Conservation (phyloP, 2,113 vertebrate genomes). For the Psilopogon haemacephalus region DNA sequence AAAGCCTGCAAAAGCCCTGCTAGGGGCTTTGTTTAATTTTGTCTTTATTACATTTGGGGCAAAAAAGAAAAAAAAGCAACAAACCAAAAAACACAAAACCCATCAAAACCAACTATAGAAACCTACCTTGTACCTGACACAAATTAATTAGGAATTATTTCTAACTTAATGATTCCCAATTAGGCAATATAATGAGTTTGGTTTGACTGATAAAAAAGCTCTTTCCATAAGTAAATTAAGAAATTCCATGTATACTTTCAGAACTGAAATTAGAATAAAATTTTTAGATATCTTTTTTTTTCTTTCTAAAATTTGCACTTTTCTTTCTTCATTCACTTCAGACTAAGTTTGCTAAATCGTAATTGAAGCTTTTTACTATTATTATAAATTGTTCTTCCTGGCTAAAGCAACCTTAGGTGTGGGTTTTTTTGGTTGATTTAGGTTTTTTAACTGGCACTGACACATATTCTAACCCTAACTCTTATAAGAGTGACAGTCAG, state of each 20-base stretch:
- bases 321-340: background rate
- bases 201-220: background rate
- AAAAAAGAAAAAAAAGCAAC: too few species aligned
- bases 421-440: background rate
- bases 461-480: background rate
- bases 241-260: background rate
- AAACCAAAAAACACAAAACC: background rate
- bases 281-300: background rate
- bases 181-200: background rate
- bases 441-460: background rate
- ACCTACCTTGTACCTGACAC: background rate
- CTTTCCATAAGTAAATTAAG: background rate
- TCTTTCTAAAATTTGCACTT: background rate
- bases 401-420: background rate
- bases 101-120: background rate
- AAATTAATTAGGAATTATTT: background rate
- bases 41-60: background rate
- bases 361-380: background rate
- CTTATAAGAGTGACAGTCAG: background rate
- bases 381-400: background rate
- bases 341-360: background rate
- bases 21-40: background rate
- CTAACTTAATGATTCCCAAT: background rate
- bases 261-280: background rate
- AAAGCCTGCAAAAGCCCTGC: accelerated